Percentiles rank a stretch among this genome's conserved stretches.
phyloP scores from a whole-genome alignment of 35 echinoderm and acorn worm species.

The Chiridota heheva region DNA sequence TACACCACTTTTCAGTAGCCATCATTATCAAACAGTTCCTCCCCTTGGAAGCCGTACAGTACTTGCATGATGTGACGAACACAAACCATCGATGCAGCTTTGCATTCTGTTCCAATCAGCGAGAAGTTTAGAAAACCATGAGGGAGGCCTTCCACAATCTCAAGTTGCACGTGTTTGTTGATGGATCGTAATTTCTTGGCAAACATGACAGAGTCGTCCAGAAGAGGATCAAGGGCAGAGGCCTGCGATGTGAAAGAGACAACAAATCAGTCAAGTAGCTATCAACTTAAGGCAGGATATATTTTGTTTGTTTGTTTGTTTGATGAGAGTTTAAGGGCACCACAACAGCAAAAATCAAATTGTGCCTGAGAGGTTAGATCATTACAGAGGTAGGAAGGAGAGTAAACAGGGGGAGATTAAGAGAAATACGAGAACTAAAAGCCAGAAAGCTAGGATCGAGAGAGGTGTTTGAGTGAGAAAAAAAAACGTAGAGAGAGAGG shows the following conservation, averaged over 20 bases:
- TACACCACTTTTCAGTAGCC: neutral
- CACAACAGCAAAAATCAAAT: too few relatives aligned
- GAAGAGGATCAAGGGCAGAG: slow-evolving; percentile 76
- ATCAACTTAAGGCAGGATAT: neutral
- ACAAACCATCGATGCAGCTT: slow-evolving; percentile 73
- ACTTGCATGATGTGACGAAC: slow-evolving; percentile 87
- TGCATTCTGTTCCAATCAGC: slow-evolving; percentile 76
- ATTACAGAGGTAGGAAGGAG: too few relatives aligned
- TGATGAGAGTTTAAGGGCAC: too few relatives aligned
- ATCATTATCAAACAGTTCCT: slow-evolving; percentile 61
- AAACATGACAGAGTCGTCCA: slow-evolving; percentile 86
- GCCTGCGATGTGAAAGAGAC: slow-evolving; percentile 26
- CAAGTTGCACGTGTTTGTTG: slow-evolving; percentile 62
- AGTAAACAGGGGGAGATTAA: too few relatives aligned
- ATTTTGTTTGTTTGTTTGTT: too few relatives aligned
- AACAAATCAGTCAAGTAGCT: neutral
- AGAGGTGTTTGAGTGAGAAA: too few relatives aligned
- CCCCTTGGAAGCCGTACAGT: slow-evolving; percentile 68
- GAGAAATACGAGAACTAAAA: too few relatives aligned
- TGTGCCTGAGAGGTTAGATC: too few relatives aligned
- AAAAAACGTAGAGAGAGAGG: too few relatives aligned
- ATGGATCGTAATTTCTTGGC: slow-evolving; percentile 70
- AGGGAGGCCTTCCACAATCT: slow-evolving; percentile 77
- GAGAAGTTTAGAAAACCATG: slow-evolving; percentile 98
- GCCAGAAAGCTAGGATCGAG: too few relatives aligned